A percentile compares a stretch with the other conserved stretches of the same genome.
These are phyloP conservation scores for Melitaea athalia DNA, from an alignment of 2,888 invertebrate genomes.

Conservation along the genomic window DNA sequence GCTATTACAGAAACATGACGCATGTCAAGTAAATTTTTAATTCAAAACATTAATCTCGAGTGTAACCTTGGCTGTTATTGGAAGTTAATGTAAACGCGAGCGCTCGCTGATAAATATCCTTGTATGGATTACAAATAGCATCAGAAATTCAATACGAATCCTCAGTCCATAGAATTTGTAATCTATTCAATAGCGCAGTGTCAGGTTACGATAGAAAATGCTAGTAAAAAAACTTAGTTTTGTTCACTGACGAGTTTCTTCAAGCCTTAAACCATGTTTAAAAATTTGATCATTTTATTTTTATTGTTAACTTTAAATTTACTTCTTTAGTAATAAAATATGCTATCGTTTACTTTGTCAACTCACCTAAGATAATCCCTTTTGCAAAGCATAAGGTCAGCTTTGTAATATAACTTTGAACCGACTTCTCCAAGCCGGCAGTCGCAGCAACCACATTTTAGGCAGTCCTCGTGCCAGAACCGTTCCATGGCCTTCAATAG, in stretches of 20 bases:
- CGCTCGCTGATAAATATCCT: constrained; percentile 34
- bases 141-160: constrained; percentile 40
- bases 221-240: constrained; percentile 19
- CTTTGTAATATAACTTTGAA: constrained; percentile 94
- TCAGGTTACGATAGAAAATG: constrained; percentile 23
- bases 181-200: constrained; percentile 33
- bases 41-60: constrained; percentile 29
- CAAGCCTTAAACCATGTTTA: constrained; percentile 2
- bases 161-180: constrained; percentile 34
- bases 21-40: constrained; percentile 22
- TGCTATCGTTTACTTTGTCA: background rate
- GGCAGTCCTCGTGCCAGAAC: constrained; percentile 97
- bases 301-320: background rate
- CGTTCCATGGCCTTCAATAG: constrained; percentile 93
- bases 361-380: constrained; percentile 93
- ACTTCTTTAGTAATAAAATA: no score
- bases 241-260: constrained; percentile 10
- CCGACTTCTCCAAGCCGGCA: constrained; percentile 96
- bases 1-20: constrained; percentile 13
- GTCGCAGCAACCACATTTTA: constrained; percentile 96
- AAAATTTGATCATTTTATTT: background rate
- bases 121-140: constrained; percentile 36
- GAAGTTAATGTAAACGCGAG: constrained; percentile 33
- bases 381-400: constrained; percentile 94
- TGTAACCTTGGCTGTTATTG: constrained; percentile 30